A percentile compares a stretch with the other conserved stretches of the same genome.
Evolutionary conservation across 2,797 vertebrate genomes (phyloP).

Genomic region (Coluber constrictor): DNA sequence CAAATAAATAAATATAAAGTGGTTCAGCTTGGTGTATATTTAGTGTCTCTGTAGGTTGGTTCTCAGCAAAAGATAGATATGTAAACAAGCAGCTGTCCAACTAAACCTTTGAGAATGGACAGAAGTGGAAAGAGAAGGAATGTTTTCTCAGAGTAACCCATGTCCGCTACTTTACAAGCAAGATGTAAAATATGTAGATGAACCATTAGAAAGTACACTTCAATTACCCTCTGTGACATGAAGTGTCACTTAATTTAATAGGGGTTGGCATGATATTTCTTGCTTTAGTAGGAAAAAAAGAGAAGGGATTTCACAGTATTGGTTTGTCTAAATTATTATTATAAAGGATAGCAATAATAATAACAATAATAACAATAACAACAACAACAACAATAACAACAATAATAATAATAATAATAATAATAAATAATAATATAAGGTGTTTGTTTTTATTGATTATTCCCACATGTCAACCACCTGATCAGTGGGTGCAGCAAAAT

Average conservation of each 20-base stretch:
- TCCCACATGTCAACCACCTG: no score
- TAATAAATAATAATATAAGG: neutral
- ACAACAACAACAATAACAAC: no score
- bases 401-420: no score
- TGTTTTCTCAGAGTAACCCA: neutral
- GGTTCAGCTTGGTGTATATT: neutral
- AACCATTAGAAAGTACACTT: neutral
- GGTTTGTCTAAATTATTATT: no score
- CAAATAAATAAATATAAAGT: neutral
- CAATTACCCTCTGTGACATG: neutral
- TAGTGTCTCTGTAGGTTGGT: neutral
- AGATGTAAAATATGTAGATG: neutral
- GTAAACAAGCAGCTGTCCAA: neutral
- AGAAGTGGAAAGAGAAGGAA: neutral
- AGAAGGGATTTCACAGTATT: neutral
- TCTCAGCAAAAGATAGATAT: neutral
- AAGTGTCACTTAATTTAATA: slow-evolving; percentile 7
- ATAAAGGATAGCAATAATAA: no score
- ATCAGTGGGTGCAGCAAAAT: no score
- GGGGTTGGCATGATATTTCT: neutral
- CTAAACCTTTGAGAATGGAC: neutral
- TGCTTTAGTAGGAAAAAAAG: neutral
- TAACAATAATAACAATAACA: no score
- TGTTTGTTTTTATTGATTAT: no score
- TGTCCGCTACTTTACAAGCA: neutral